Evolutionary conservation across 2,888 invertebrate genomes (phyloP), one percentile per base, ranked within the genome.

Genomic region (Zhuqinia jingwanae): DNA sequence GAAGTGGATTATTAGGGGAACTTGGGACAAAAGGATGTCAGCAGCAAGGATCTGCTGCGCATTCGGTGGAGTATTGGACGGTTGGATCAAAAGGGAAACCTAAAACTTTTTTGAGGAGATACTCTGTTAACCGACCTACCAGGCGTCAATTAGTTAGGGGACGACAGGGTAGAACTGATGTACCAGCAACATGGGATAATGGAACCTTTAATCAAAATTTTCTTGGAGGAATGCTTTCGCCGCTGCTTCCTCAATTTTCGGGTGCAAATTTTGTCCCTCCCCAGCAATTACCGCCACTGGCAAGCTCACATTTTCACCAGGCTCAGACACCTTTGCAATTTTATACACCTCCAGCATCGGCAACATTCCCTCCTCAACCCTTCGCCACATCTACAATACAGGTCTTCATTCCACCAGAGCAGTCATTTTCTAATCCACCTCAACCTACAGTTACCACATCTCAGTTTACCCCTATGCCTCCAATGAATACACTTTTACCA

Each of bases 1-100:
- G 47, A 70, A 47, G 15, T 70, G 70, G n/a, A 10, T n/a, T n/a
- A n/a, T n/a, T 27, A 8, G 27, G 1, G 65, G n/a, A 75, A 53
- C 10, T 27, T 75, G 53, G 17, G 0, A 53, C 73, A n/a, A n/a
- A n/a, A n/a, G n/a, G n/a, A n/a, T n/a, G n/a, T n/a, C n/a, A n/a
- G n/a, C n/a, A n/a, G n/a, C n/a, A 68, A 42, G 17, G 20, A 17
- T 13, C n/a, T n/a, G n/a, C 17, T 2, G 17, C 68, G 13, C 82
- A 82, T 60, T 63, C 75, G 1, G 82, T 75, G 30, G 82, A 82
- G 30, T 82, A 75, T 17, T 82, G 82, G 82, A 75, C 30, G 0
- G 73, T 82, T 30, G 60, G 50, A 5, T 6, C 8, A 11, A 25
- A 63, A 22, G 60, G 36, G 0, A 63, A 63, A 10, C 58, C 75